Base-by-base conservation (phyloP, 1,140 invertebrate species). In the Stenopsyche tienmushanensis region DNA sequence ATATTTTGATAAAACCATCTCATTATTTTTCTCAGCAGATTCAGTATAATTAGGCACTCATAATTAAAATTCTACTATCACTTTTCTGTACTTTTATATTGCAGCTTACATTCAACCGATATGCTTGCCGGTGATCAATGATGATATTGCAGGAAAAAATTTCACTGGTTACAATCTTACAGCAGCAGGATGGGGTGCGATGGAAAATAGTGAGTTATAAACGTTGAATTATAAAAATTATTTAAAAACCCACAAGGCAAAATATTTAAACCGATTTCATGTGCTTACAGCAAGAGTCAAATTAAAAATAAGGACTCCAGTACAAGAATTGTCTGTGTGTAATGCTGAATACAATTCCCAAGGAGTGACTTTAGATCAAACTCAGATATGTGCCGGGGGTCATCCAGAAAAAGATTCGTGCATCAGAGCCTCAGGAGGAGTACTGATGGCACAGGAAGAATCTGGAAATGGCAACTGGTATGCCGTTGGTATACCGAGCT, bases 101-200 rank as follows among this genome's bases (percentile, higher is more conserved):
- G 53, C 64, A 75, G 77, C 72, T 59, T 76, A 78, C 66, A 82
- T 91, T 15, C 78, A 82, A 69, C 86, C 90, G 0, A 84, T 91
- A 41, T 92, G 90, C 70, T 73, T 92, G 2, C 88, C 89, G 0
- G 65, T 74, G 1, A 68, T 71, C 0, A 67, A 70, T 2, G 58
- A 42, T 3, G 69, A 72, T 49, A 29, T 64, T 10, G 20, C 3
- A 18, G 7, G 53, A n/a, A 72, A 66, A 15, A 66, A 72, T 0
- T 72, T 73, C 2, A 41, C 78, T 1, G 74, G 74, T 0, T 49
- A 73, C 2, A 75, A 70, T 9, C 74, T 85, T 0, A 78, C 77
- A 3, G 83, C 86, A 0, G 84, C 87, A 5, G 88, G 88, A 3
- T 90, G 88, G 88, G 88, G 88, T 8, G 79, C 74, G 60, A 84